A percentile compares a stretch with the other conserved stretches of the same genome.
Conservation (phyloP, 2,797 vertebrate species). For the Acropternis orthonyx region DNA sequence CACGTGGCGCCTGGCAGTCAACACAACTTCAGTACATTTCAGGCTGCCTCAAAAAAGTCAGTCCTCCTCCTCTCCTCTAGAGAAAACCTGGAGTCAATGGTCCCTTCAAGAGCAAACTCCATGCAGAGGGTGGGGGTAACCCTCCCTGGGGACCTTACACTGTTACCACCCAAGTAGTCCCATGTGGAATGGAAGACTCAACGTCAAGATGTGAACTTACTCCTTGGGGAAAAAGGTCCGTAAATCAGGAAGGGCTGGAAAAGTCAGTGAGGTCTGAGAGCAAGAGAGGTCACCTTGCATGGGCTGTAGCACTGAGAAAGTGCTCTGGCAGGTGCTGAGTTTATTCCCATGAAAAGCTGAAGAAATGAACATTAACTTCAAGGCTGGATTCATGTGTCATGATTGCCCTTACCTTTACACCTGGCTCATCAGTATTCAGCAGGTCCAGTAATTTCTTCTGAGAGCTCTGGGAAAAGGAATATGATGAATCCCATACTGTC, state of each 20-base stretch:
- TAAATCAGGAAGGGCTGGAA: not conserved
- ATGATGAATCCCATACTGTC: not conserved
- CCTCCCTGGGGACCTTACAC: not conserved
- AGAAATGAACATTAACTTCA: not conserved
- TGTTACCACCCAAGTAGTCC: not conserved
- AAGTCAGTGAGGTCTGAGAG: not conserved
- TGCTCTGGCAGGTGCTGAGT: not conserved
- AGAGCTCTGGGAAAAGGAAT: not conserved
- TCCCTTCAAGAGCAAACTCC: not conserved
- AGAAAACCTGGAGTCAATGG: not conserved
- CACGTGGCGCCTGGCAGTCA: accelerated
- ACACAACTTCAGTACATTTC: not conserved
- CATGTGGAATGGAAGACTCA: not conserved
- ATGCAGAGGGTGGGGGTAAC: not conserved
- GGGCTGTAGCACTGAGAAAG: not conserved
- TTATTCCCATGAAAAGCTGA: not conserved
- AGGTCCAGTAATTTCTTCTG: not conserved
- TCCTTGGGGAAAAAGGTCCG: not conserved
- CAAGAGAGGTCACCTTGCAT: not conserved
- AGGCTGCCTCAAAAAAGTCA: not conserved
- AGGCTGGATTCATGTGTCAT: not conserved
- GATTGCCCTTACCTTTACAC: not conserved
- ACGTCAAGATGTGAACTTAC: not conserved
- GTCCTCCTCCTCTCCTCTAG: not conserved
- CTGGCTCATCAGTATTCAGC: not conserved